A percentile compares a stretch with the other conserved stretches of the same genome.
Conservation (phyloP, 2,797 vertebrate species). For the Gallinago stenura region DNA sequence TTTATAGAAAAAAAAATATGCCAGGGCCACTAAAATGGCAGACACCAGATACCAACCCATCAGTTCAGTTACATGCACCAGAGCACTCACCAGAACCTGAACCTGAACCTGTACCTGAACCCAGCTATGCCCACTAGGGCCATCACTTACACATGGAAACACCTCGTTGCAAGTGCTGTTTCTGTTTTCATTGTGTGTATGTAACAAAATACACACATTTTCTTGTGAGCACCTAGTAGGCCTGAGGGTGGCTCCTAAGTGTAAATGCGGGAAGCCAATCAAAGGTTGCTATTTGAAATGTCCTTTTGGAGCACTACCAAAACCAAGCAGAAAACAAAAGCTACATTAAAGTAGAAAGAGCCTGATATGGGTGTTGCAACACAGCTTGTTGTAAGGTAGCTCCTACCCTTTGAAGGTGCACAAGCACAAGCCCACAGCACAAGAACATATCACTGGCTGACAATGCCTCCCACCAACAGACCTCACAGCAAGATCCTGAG, state of each 20-base stretch:
- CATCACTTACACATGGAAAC: neutral
- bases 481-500: neutral
- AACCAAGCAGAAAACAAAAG: neutral
- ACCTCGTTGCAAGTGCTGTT: neutral
- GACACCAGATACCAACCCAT: neutral
- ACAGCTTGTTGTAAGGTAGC: neutral
- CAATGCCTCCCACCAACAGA: neutral
- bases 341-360: neutral
- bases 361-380: neutral
- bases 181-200: neutral
- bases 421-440: accelerated
- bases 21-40: neutral
- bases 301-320: neutral
- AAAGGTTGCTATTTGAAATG: neutral
- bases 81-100: neutral
- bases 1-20: neutral
- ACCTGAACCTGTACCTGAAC: neutral
- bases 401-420: neutral
- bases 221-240: neutral
- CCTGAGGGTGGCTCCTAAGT: neutral
- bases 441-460: neutral
- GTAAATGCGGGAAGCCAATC: neutral
- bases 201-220: neutral
- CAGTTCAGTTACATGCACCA: neutral
- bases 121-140: neutral